Base-by-base conservation (phyloP, 2,113 vertebrate genomes). In the Platichthys flesus region DNA sequence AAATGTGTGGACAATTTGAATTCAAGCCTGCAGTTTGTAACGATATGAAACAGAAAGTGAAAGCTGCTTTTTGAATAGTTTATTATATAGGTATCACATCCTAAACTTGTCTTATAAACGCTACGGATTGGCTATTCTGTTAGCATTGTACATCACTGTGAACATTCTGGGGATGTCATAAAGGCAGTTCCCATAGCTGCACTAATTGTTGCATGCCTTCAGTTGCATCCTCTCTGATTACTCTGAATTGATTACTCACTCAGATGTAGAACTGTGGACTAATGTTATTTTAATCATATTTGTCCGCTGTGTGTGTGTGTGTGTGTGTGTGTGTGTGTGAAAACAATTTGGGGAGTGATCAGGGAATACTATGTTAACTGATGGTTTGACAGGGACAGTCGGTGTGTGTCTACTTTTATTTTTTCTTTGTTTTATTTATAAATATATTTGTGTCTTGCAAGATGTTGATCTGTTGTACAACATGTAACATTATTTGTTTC, bases 121-220 rank as follows among this genome's bases (percentile, higher is more conserved):
- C 63, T 51, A 20, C 5, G 31, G 3, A 42, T 28, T 21, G 37
- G 35, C 59, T 67, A 12, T 37, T 61, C 10, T 64, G 35, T 13
- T 69, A 47, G 71, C 21, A 65, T 51, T 58, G 51, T 79, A 59
- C 57, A 61, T 84, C 74, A 79, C 81, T 82, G 78, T 86, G 81
- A 88, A 71, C 42, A 45, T 65, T 73, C 23, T 47, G 21, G 49
- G 2, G 4, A 77, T 21, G 5, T 52, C 51, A 67, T 51, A 15
- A 28, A 59, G 52, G 56, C 54, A 76, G 49, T 68, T 45, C 4
- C 51, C 23, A 57, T 69, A 60, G 54, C 78, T 84, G 55, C 69
- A 74, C 13, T 75, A 37, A 68, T 42, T 83, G 63, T 66, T 73
- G 81, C 85, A 86, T 88, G 84, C 28, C 54, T 67, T 84, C 13